Evolutionary conservation across 2,113 vertebrate genomes (phyloP).

Genomic region (Malurus cyaneus): DNA sequence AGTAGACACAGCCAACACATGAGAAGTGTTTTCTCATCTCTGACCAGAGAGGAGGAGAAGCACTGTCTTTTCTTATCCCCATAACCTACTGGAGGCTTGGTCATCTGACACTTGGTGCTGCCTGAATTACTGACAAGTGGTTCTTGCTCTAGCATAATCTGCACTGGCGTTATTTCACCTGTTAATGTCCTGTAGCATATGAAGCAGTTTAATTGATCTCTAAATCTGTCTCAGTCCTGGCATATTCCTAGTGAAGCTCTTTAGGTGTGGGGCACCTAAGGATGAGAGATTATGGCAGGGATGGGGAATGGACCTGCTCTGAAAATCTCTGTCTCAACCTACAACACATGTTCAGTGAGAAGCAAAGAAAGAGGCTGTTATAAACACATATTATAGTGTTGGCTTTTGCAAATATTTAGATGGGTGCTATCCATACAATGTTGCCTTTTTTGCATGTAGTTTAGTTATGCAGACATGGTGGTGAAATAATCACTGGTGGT

Average conservation of each 20-base stretch:
- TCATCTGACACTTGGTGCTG: not conserved
- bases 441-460: too few relatives aligned
- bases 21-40: not conserved
- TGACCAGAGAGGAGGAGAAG: not conserved
- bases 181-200: not conserved
- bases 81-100: not conserved
- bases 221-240: accelerated
- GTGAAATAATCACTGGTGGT: too few relatives aligned
- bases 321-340: not conserved
- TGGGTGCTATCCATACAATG: too few relatives aligned
- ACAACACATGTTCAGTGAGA: accelerated
- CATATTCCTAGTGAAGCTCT: not conserved
- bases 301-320: too few relatives aligned
- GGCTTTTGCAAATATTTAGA: too few relatives aligned
- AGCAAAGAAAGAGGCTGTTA: not conserved
- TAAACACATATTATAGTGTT: too few relatives aligned
- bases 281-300: not conserved
- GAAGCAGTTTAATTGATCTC: not conserved
- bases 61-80: accelerated
- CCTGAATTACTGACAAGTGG: not conserved
- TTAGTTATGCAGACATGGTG: too few relatives aligned
- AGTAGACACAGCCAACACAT: accelerated
- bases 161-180: not conserved
- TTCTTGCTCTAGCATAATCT: not conserved
- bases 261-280: not conserved